Evolutionary conservation across 2,113 vertebrate species (phyloP), one percentile per base, ranked within the genome.

Genomic region (Platanista minor): DNA sequence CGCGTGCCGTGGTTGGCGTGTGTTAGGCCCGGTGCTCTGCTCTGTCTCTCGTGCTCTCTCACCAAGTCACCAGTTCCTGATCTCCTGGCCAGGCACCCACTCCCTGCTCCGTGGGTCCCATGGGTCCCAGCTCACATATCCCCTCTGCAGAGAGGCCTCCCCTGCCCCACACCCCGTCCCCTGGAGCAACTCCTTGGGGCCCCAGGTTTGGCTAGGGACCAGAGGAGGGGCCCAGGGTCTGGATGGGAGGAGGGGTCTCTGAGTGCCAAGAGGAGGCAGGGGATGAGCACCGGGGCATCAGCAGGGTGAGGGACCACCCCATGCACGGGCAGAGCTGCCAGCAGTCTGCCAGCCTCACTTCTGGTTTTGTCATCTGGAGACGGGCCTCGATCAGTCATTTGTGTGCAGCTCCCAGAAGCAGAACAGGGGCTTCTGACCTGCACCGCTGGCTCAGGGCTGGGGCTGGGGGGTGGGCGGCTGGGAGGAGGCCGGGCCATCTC

Each of bases 361-460:
- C 3, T 20, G 59, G 14, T 20, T 41, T 10, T 54, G 59, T 41
- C 8, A 1, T 1, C 2, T 12, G 61, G 46, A n/a, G 5, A 31
- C 6, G 0, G 13, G 57, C 43, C 69, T 61, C 20, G 5, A 7
- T 20, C 10, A 21, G 29, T 27, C 0, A 9, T 27, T 10, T 0
- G 3, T 2, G 31, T 0, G 54, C 59, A 4, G 69, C 21, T 59
- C 39, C 74, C 2, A 10, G 46, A 31, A 36, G 57, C 3, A 0
- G 52, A 43, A 2, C 13, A 39, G 84, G 43, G 29, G 27, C 21
- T 8, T 52, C 39, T 15, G 13, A 39, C 6, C 52, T 9, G 41
- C 61, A 13, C 7, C 0, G 31, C 8, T 0, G 0, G 8, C n/a
- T 3, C 0, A 0, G 74, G 52, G 5, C 1, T 0, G 90, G 27